Base-by-base conservation (phyloP, 1,140 invertebrate genomes). In the Popillia japonica region DNA sequence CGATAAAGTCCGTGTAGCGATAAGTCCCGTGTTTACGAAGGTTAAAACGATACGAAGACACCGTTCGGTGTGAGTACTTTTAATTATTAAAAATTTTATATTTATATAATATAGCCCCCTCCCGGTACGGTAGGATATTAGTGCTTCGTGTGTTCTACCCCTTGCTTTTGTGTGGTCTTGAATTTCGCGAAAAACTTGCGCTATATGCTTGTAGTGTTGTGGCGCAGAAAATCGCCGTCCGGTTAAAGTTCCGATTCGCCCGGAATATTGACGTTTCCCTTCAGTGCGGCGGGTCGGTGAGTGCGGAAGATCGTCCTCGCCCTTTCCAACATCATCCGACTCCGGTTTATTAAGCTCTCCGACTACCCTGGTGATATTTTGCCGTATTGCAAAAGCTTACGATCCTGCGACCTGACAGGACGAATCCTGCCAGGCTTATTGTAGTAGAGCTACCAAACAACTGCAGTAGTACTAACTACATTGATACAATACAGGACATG, bases 191-290 rank as follows among this genome's bases (percentile, higher is more conserved):
- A 68, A 76, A 64, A 79, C 78, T 81, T 83, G 84, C 83, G 82
- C 82, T 74, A 78, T 81, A 74, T 64, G 61, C 76, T 42, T 55
- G 17, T 22, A 41, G 74, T 73, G 79, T 77, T 82, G 81, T 83
- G 79, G 83, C 83, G 83, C 83, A 84, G 83, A 83, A 80, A 68
- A 81, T 82, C 75, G 44, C 61, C 76, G 76, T 81, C 68, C 74
- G 82, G 79, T 75, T 42, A 78, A 72, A 83, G 81, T 77, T 77
- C 34, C 72, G 83, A 80, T 75, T 2, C 4, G 72, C 80, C 76
- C 80, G 61, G 75, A 76, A 68, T 81, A 81, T 80, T 77, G 77
- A 80, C 79, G 80, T 81, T 82, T 80, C 76, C 78, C 78, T 75
- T 78, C 41, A 44, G 75, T 78, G 72, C 76, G 41, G 77, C 72